phyloP scores from a whole-genome alignment of 2,888 invertebrate genomes.

The Athrips mouffetella region DNA sequence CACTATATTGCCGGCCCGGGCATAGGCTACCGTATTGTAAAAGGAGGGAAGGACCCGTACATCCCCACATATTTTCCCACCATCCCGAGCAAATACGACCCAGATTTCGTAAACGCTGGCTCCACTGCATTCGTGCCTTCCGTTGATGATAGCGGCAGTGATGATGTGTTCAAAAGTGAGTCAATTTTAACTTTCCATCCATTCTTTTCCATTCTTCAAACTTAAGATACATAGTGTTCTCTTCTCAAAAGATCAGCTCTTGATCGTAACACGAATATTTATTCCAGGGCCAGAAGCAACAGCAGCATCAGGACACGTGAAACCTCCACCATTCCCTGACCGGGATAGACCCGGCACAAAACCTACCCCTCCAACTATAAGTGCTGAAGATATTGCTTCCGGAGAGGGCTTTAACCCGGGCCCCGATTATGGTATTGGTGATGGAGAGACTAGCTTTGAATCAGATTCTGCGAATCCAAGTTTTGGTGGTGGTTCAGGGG shows the following conservation, averaged over 20 bases:
- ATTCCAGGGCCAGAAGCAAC: conserved; percentile 70
- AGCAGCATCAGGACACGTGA: conserved; percentile 78
- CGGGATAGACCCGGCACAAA: conserved; percentile 47
- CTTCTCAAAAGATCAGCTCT: not conserved
- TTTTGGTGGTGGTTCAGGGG: conserved; percentile 8
- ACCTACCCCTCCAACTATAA: conserved; percentile 31
- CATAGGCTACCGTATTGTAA: conserved; percentile 86
- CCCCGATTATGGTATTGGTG: conserved; percentile 8
- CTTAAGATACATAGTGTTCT: not conserved
- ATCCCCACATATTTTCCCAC: conserved; percentile 80
- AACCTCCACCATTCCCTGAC: conserved; percentile 71
- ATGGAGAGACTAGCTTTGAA: conserved; percentile 22
- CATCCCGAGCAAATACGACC: conserved; percentile 76
- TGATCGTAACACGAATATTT: not conserved
- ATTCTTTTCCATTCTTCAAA: too few species aligned
- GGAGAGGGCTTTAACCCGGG: conserved; percentile 18
- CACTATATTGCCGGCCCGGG: conserved; percentile 89
- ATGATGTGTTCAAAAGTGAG: conserved; percentile 69
- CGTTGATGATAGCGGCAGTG: conserved; percentile 41
- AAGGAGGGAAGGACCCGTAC: conserved; percentile 83
- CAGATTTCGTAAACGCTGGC: conserved; percentile 62
- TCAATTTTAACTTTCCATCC: too few species aligned
- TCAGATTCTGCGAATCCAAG: conserved; percentile 22
- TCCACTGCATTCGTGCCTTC: conserved; percentile 37
- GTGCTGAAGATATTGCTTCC: conserved; percentile 25